Evolutionary conservation across 2,797 vertebrate species (phyloP), one percentile per base, ranked within the genome.

Genomic region (Stomatorhinus walkeri): DNA sequence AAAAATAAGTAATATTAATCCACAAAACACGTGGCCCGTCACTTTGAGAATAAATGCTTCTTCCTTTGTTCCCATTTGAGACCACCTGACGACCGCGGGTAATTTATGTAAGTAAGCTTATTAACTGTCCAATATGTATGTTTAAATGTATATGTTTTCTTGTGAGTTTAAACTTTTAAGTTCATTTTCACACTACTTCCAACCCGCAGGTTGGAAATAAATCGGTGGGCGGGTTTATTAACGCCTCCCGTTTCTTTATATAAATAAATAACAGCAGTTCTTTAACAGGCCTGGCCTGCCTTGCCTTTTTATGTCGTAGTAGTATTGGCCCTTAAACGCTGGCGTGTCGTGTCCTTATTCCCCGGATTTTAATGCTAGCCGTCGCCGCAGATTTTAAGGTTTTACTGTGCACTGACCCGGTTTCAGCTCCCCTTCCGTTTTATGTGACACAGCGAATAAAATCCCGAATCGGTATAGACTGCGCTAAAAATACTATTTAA

Each of bases 291-390:
- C n/a, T 85, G 81, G 46, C 9, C 22, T 24, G 49, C 12, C n/a
- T 24, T 24, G 10, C 43, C 3, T 85, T 28, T 49, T 85, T 85
- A 51, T 51, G 8, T 85, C 19, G 22, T 24, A 10, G 48, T 52
- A 79, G 54, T n/a, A 52, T 51, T 32, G 10, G 87, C 4, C 28
- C 16, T 89, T 88, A 81, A 86, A 72, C 83, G 46, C 32, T 19
- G 7, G 3, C 24, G 24, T 86, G 83, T 48, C 46, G 22, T 46
- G 19, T 87, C 22, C 52, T 81, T 52, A 28, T 9, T 88, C 22
- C 54, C 0, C 61, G 28, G 19, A 52, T 90, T 40, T 79, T 87
- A 89, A 16, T 81, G 72, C 76, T 4, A 83, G 89, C 52, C 87
- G 88, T 84, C 49, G 24, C 84, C 52, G 89, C 87, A 16, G 46